A percentile compares a stretch with the other conserved stretches of the same genome.
phyloP scores from a whole-genome alignment of 2,113 vertebrate genomes.

The Zosterops borbonicus region DNA sequence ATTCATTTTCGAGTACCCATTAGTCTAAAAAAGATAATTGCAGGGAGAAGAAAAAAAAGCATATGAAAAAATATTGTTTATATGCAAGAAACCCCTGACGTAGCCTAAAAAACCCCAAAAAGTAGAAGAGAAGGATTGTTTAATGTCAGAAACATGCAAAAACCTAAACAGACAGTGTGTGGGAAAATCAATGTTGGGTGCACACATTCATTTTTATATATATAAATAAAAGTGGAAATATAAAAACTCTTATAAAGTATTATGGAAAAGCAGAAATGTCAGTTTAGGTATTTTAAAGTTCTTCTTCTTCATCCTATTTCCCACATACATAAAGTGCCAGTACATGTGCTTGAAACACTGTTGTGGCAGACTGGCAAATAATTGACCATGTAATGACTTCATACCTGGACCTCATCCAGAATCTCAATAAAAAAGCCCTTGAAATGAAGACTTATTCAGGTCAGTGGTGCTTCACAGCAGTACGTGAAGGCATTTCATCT shows the following conservation, averaged over 20 bases:
- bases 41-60: background rate
- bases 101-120: background rate
- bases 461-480: background rate
- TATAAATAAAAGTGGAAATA: background rate
- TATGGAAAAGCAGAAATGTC: background rate
- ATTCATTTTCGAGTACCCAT: constrained; percentile 1
- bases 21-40: constrained; percentile 25
- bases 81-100: background rate
- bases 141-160: background rate
- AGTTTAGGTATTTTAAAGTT: background rate
- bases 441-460: background rate
- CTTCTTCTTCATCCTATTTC: background rate
- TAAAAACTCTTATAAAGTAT: background rate
- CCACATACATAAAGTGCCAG: background rate
- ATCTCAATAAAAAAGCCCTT: background rate
- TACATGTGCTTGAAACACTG: background rate
- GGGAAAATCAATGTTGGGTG: background rate
- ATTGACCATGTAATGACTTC: background rate
- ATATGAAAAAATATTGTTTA: background rate
- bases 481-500: background rate
- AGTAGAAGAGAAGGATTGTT: background rate
- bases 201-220: background rate
- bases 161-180: background rate
- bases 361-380: background rate
- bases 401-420: constrained; percentile 11